Evolutionary conservation across 2,113 vertebrate species (phyloP).

Genomic region (Eurystomus gularis): DNA sequence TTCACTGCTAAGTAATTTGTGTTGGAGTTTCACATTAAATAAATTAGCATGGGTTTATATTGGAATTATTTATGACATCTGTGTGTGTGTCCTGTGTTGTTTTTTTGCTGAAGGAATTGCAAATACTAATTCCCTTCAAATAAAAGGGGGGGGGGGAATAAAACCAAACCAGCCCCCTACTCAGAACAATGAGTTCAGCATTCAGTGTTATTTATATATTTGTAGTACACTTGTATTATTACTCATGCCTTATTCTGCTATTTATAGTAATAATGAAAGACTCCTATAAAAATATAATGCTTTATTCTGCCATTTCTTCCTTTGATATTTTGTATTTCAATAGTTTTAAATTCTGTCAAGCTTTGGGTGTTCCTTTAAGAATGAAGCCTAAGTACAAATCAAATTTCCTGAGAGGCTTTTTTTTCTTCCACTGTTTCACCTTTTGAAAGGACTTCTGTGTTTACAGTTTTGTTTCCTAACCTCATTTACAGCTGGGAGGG

Average conservation of each 20-base stretch:
- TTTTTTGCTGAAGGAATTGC: neutral
- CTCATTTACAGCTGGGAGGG: slow-evolving; percentile 43
- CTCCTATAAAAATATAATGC: neutral
- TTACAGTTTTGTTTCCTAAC: slow-evolving; percentile 14
- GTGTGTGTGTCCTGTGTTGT: neutral
- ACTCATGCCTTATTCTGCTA: neutral
- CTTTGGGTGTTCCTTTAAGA: slow-evolving; percentile 31
- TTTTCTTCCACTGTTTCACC: neutral
- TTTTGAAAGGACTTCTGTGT: neutral
- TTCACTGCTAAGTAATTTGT: slow-evolving; percentile 31
- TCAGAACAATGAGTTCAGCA: slow-evolving; percentile 12
- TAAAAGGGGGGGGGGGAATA: neutral
- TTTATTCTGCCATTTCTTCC: slow-evolving; percentile 37
- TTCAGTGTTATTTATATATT: slow-evolving; percentile 51
- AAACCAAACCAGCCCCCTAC: slow-evolving; percentile 24
- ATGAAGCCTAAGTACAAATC: neutral
- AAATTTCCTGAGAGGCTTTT: neutral
- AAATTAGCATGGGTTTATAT: slow-evolving; percentile 64
- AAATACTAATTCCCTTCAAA: neutral
- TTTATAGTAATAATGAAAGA: neutral
- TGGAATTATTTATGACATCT: slow-evolving; percentile 47
- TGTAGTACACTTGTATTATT: neutral
- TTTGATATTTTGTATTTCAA: slow-evolving; percentile 34
- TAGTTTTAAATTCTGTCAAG: slow-evolving; percentile 37
- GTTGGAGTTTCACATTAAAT: slow-evolving; percentile 57